Evolutionary conservation across 2,113 vertebrate genomes (phyloP).

Genomic region (Xenopus borealis): DNA sequence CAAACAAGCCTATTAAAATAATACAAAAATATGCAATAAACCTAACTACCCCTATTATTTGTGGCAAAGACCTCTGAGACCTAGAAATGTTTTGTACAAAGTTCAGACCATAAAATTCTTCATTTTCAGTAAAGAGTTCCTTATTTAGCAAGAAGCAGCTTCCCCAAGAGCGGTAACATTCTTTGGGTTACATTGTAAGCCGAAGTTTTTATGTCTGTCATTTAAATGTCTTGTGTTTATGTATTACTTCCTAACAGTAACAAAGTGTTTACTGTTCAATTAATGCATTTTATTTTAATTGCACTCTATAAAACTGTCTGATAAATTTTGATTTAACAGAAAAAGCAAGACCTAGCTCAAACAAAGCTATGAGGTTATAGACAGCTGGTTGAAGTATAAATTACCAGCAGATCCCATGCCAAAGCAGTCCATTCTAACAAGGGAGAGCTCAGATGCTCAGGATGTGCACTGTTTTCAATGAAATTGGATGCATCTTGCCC

Average conservation of each 20-base stretch:
- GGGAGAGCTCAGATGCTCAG: slow-evolving; percentile 59
- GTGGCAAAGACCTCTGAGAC: background rate
- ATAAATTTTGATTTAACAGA: slow-evolving; percentile 78
- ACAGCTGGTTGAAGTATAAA: slow-evolving; percentile 63
- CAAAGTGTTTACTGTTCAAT: slow-evolving; percentile 79
- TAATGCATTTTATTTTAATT: slow-evolving; percentile 76
- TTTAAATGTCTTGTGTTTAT: slow-evolving; percentile 69
- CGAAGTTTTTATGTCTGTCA: slow-evolving; percentile 17
- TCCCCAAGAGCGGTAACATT: slow-evolving; percentile 50
- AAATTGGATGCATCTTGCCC: slow-evolving; percentile 39
- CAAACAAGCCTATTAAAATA: background rate
- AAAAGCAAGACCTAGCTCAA: slow-evolving; percentile 69
- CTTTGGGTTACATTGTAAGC: slow-evolving; percentile 48
- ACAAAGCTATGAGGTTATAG: slow-evolving; percentile 65
- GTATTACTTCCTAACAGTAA: slow-evolving; percentile 74
- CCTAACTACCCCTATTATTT: background rate
- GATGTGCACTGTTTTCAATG: slow-evolving; percentile 56
- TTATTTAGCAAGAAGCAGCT: slow-evolving; percentile 47
- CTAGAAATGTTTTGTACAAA: slow-evolving; percentile 38
- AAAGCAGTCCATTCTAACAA: slow-evolving; percentile 45
- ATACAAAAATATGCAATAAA: background rate
- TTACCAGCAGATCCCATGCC: slow-evolving; percentile 54
- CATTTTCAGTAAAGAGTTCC: slow-evolving; percentile 51
- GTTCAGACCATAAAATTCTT: slow-evolving; percentile 47
- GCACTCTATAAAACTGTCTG: slow-evolving; percentile 79